Percentiles rank a stretch among this genome's conserved stretches.
Conservation (phyloP, 92 coral and sea anemone species). For the Actinernus sp. region DNA sequence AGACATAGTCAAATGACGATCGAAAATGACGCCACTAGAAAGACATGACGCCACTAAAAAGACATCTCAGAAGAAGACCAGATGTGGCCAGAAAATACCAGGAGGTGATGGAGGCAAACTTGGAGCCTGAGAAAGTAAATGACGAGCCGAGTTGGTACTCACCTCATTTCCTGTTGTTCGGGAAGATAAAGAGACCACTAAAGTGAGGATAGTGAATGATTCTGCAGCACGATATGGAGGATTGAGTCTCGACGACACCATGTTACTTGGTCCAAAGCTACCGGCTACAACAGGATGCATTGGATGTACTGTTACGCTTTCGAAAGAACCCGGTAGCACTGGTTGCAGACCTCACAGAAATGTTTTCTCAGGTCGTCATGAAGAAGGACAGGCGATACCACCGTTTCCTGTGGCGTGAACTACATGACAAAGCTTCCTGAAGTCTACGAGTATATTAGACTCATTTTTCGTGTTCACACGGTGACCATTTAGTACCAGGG, state of each 20-base stretch:
- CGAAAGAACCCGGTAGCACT: too few species aligned
- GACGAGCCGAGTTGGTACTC: constrained; percentile 39
- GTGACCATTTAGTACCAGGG: too few species aligned
- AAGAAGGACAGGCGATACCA: constrained; percentile 57
- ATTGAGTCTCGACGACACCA: constrained; percentile 34
- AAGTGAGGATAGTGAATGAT: constrained; percentile 56
- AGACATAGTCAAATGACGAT: too few species aligned
- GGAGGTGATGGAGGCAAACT: constrained; percentile 38
- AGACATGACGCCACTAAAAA: constrained; percentile 11
- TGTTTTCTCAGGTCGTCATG: constrained; percentile 57
- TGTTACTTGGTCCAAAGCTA: constrained; percentile 49
- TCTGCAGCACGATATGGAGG: constrained; percentile 42
- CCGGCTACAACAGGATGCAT: constrained; percentile 46
- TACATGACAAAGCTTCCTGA: constrained; percentile 19
- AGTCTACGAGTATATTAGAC: too few species aligned
- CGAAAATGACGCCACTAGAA: too few species aligned
- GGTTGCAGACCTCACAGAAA: too few species aligned
- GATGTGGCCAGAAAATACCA: constrained; percentile 24
- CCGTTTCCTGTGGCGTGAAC: constrained; percentile 61
- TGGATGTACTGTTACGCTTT: constrained; percentile 43
- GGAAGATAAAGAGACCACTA: constrained; percentile 36
- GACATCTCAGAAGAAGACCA: constrained; percentile 16
- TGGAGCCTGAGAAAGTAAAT: constrained; percentile 10
- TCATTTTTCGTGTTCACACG: too few species aligned
- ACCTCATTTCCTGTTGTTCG: constrained; percentile 52